Base-by-base conservation (phyloP, 2,113 vertebrate genomes). In the Anser brachyrhynchus region DNA sequence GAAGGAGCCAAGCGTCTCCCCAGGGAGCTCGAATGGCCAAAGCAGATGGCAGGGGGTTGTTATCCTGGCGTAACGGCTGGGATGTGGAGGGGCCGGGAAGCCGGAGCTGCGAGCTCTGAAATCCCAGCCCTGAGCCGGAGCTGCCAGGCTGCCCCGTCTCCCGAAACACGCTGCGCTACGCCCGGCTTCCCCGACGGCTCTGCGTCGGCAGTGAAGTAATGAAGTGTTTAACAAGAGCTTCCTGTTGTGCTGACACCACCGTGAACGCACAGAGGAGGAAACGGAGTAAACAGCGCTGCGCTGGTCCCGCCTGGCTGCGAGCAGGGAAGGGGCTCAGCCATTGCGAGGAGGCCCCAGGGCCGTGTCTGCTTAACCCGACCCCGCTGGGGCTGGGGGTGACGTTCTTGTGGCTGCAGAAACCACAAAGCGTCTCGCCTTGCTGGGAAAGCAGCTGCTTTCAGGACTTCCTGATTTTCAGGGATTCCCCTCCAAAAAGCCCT, bases 201-300 rank as follows among this genome's bases (percentile, higher is more conserved):
- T 64, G 73, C 90, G 62, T 51, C 90, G 87, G 88, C 90, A 88
- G 67, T 80, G 82, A 54, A 83, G 93, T 79, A 91, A 90, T 84
- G 64, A 89, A 87, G 62, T 82, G 22, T 80, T 93, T 52, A 94
- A 91, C 92, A 44, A 66, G 93, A 93, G 93, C 90, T 96, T 96
- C 92, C 92, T 96, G 96, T 92, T 95, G 88, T 95, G 95, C 95
- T 79, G 87, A 84, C 84, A 75, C 87, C 90, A 19, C 37, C 81
- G 15, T 10, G 61, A 52, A 26, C 1, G 1, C 75, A 61, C 88
- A 49, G 67, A 91, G 92, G 89, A 89, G 95, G 70, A 49, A 64
- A 65, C 0, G 1, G 75, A 83, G 92, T 65, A 64, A 92, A 91
- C 92, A 61, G 92, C 71, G 85, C 85, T 55, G 70, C 10, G 65